phyloP scores from a whole-genome alignment of 2,113 vertebrate species.

The Hemiprocne comata region DNA sequence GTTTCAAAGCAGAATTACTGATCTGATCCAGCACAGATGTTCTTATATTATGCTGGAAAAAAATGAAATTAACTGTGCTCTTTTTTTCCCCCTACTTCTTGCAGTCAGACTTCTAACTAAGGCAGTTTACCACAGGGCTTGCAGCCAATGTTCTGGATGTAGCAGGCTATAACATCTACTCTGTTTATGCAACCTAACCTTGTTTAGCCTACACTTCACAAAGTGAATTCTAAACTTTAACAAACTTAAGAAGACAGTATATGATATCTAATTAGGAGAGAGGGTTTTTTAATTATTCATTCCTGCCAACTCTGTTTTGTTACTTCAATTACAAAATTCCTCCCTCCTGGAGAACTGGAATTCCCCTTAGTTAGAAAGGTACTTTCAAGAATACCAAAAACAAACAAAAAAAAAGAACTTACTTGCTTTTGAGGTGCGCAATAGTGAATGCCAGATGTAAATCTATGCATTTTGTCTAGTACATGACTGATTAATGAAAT shows the following conservation, averaged over 20 bases:
- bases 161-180: conserved; percentile 1
- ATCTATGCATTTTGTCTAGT: conserved; percentile 28
- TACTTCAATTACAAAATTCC: conserved; percentile 32
- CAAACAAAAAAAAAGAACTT: background rate
- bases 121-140: conserved; percentile 28
- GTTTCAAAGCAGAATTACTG: background rate
- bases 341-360: conserved; percentile 36
- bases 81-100: background rate
- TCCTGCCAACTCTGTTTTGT: conserved; percentile 28
- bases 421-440: conserved; percentile 25
- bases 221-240: conserved; percentile 43
- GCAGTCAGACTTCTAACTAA: background rate
- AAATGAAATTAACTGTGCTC: background rate
- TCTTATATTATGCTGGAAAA: background rate
- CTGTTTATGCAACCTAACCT: conserved; percentile 32
- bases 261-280: background rate
- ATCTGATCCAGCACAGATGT: background rate
- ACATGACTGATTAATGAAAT: conserved; percentile 67
- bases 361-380: conserved; percentile 44
- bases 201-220: conserved; percentile 50
- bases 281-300: background rate
- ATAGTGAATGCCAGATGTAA: conserved; percentile 58
- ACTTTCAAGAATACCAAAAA: conserved; percentile 49
- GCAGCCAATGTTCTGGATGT: conserved; percentile 7
- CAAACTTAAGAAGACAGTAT: background rate